Conservation (phyloP, 2,888 invertebrate genomes). For the Chrysomela aeneicollis region DNA sequence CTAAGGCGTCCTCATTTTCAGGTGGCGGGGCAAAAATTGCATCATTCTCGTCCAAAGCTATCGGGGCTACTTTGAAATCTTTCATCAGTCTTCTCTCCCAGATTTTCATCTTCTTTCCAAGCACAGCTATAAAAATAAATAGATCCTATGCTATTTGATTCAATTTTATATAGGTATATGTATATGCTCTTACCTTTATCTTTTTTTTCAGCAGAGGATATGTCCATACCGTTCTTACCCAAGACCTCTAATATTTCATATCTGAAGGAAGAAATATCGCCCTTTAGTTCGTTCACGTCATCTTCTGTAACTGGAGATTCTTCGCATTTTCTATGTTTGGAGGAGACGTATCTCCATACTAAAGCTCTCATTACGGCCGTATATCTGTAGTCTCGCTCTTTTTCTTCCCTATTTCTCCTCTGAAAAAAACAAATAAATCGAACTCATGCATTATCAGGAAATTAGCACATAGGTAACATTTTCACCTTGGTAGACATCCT, state of each 20-base stretch:
- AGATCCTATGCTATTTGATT: no score
- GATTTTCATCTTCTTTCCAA: constrained; percentile 80
- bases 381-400: constrained; percentile 75
- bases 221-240: constrained; percentile 86
- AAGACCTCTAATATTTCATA: constrained; percentile 92
- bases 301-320: constrained; percentile 91
- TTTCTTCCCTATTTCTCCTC: constrained; percentile 69
- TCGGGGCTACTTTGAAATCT: constrained; percentile 85
- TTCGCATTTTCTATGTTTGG: constrained; percentile 84
- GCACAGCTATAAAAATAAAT: constrained; percentile 65
- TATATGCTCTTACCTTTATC: constrained; percentile 69
- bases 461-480: no score
- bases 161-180: background rate
- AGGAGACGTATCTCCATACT: constrained; percentile 91
- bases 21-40: constrained; percentile 57
- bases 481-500: constrained; percentile 66
- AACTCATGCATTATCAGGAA: no score
- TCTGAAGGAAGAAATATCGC: constrained; percentile 90
- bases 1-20: constrained; percentile 69
- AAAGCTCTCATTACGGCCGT: constrained; percentile 87
- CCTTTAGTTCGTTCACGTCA: constrained; percentile 92
- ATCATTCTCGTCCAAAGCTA: constrained; percentile 69
- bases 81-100: constrained; percentile 91
- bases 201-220: constrained; percentile 75
- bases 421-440: constrained; percentile 43